These are phyloP conservation scores for Psophia crepitans DNA, from an alignment of 2,113 vertebrate genomes.

Conservation along the genomic window DNA sequence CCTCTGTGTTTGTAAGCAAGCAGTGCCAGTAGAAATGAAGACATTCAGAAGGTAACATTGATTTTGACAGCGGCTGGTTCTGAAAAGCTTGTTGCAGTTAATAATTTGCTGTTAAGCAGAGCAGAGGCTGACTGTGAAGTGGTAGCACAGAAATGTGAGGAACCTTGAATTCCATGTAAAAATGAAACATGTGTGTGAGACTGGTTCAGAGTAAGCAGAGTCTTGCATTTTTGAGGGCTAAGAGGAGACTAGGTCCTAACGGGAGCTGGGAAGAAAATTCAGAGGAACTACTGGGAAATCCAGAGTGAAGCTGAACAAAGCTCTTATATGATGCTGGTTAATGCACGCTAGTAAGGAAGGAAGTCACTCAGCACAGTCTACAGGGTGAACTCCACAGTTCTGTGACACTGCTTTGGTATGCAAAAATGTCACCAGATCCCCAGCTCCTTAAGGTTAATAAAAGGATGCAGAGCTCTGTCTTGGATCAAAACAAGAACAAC, in stretches of 20 bases:
- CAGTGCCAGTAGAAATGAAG: neutral
- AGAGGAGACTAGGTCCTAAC: neutral
- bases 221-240: neutral
- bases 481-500: neutral
- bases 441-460: neutral
- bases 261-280: neutral
- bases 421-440: neutral
- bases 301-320: neutral
- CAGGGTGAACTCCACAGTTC: neutral
- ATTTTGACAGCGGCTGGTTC: neutral
- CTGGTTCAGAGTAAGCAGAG: neutral
- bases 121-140: neutral
- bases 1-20: neutral
- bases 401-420: neutral
- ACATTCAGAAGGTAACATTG: neutral
- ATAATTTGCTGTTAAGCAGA: neutral
- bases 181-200: neutral
- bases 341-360: neutral
- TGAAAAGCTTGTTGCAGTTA: neutral
- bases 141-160: neutral
- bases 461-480: neutral
- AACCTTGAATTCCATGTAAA: neutral
- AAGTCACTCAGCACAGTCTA: neutral
- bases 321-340: neutral
- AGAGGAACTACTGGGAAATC: neutral